Evolutionary conservation across 2,113 vertebrate species (phyloP).

Genomic region (Caretta caretta): DNA sequence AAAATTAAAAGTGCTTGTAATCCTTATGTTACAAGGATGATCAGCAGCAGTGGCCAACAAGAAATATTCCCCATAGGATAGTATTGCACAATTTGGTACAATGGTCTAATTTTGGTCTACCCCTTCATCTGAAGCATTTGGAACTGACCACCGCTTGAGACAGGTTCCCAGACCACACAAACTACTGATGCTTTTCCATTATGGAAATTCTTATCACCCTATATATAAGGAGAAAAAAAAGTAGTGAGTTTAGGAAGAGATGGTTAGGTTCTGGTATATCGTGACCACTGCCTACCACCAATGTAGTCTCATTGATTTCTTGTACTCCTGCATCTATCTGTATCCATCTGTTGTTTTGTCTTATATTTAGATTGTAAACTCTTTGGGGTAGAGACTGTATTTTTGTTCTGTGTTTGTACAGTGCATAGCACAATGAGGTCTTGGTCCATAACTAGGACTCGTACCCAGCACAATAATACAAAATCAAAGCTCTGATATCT

Average conservation of each 20-base stretch:
- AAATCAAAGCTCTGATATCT: neutral
- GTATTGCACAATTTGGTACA: slow-evolving; percentile 7
- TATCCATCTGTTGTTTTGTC: too few species aligned
- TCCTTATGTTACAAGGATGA: neutral
- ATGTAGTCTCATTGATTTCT: too few species aligned
- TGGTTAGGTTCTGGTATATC: too few species aligned
- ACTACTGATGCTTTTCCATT: neutral
- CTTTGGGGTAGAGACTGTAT: too few species aligned
- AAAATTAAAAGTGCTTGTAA: neutral
- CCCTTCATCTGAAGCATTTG: neutral
- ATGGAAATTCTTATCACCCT: neutral
- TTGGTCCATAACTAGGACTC: too few species aligned
- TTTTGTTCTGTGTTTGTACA: too few species aligned
- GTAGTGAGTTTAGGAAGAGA: neutral
- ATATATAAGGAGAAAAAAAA: neutral
- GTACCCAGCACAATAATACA: too few species aligned
- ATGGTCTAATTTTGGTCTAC: neutral
- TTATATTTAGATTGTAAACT: too few species aligned
- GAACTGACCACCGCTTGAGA: neutral
- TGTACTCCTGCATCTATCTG: too few species aligned
- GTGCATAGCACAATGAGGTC: too few species aligned
- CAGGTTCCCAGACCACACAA: neutral
- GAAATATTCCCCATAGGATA: neutral
- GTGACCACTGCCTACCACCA: too few species aligned
- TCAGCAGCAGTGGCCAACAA: neutral